Evolutionary conservation across 2,888 invertebrate genomes (phyloP), one percentile per base, ranked within the genome.

Genomic region (Philaethria dido): DNA sequence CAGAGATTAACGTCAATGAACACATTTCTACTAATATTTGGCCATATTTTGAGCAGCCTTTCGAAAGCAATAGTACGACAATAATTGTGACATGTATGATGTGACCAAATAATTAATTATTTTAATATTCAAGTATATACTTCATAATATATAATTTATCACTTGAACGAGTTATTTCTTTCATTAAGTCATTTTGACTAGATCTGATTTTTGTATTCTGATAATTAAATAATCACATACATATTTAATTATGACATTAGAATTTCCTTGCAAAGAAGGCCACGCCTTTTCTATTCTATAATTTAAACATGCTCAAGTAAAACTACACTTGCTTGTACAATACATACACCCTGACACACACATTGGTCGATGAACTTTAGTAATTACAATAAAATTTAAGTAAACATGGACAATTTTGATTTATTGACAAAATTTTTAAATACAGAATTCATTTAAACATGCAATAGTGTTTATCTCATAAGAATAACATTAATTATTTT

Each of bases 21-120:
- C 45, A 57, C 33, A 45, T 20, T n/a, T 36, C 33, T 47, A 55
- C 33, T 9, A 33, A 67, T 25, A 54, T 64, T 68, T 64, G 68
- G 68, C 68, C 45, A 47, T 39, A 54, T 29, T 55, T 42, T 68
- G 68, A 68, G 68, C 68, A 29, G 14, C 59, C 52, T 54, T 52
- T 16, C n/a, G 20, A 42, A 57, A 42, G 48, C 29, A 14, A 55
- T 22, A n/a, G 5, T 18, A 36, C 4, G 14, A 42, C 14, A 16
- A 39, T 11, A 22, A 42, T 29, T 52, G 13, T 16, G 25, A 57
- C 9, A 42, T 25, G n/a, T 42, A 22, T 4, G 9, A 57, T 14
- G 39, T 22, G 3, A 57, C n/a, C 39, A 20, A 55, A 14, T 29
- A n/a, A 14, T 50, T 3, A 0, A 3, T 3, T 36, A 6, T 5